Evolutionary conservation across 2,888 invertebrate genomes (phyloP).

Genomic region (Acanthosepion lycidas): DNA sequence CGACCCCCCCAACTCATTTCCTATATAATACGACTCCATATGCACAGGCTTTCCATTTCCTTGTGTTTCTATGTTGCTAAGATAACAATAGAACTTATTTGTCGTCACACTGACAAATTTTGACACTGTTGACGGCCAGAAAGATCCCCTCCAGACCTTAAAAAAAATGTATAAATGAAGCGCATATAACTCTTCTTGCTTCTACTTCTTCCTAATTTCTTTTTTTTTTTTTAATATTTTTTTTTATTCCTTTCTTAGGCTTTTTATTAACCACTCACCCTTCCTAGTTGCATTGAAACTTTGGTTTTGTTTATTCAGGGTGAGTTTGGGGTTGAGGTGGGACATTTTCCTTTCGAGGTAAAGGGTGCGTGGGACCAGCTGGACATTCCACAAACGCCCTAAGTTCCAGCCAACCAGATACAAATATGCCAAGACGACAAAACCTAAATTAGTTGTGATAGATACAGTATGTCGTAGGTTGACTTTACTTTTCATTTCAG

Average conservation of each 20-base stretch:
- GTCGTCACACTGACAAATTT: neutral
- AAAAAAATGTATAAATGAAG: neutral
- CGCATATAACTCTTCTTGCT: neutral
- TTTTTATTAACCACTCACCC: neutral
- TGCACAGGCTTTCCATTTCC: neutral
- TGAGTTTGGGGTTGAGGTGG: too few species aligned
- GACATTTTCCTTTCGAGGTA: neutral
- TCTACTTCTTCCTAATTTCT: neutral
- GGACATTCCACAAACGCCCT: neutral
- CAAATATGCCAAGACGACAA: neutral
- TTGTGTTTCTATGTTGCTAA: neutral
- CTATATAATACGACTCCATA: neutral
- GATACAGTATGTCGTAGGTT: neutral
- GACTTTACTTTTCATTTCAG: neutral
- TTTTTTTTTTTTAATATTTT: too few species aligned
- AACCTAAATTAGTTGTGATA: neutral
- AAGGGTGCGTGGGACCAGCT: neutral
- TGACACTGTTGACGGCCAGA: neutral
- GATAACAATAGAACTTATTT: neutral
- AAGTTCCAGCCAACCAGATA: neutral
- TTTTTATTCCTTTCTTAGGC: neutral
- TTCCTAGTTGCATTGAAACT: too few species aligned
- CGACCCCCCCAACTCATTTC: too few species aligned
- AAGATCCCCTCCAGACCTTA: neutral
- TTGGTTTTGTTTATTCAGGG: too few species aligned